These are phyloP conservation scores for Latheticus oryzae DNA, from an alignment of 2,888 invertebrate species.

Conservation along the genomic window DNA sequence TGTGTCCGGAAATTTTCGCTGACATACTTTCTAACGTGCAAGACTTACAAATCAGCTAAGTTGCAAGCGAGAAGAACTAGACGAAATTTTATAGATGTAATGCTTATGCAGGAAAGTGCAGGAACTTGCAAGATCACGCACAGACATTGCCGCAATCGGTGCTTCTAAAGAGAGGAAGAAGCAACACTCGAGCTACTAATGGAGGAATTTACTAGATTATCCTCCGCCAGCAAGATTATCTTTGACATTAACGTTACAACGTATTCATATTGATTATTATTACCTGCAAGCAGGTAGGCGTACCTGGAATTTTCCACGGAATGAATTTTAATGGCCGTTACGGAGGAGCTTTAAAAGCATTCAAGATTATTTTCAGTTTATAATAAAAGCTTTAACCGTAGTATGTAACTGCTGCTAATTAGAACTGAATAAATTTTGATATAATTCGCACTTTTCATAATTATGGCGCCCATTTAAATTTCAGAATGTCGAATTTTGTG, in stretches of 20 bases:
- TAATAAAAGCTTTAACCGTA: background rate
- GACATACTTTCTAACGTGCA: conserved; percentile 32
- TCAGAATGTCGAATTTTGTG: conserved; percentile 15
- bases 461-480: conserved; percentile 9
- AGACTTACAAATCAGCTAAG: conserved; percentile 33
- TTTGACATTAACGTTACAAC: conserved; percentile 26
- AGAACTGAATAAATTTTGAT: background rate
- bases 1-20: conserved; percentile 31
- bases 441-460: background rate
- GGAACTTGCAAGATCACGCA: conserved; percentile 15
- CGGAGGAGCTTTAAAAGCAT: too few relatives aligned
- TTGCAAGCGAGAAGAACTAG: conserved; percentile 32
- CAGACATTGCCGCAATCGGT: conserved; percentile 24
- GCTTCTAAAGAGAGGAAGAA: conserved; percentile 6
- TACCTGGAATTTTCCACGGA: too few relatives aligned
- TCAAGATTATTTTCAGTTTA: too few relatives aligned
- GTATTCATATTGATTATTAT: conserved; percentile 32
- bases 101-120: conserved; percentile 24
- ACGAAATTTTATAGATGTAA: too few relatives aligned
- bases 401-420: background rate
- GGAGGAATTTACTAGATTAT: conserved; percentile 27
- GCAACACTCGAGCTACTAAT: conserved; percentile 21
- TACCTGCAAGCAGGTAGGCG: conserved; percentile 22
- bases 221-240: conserved; percentile 21
- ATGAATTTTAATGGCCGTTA: too few relatives aligned